Conservation (phyloP, 2,113 vertebrate genomes). For the Malurus melanocephalus region DNA sequence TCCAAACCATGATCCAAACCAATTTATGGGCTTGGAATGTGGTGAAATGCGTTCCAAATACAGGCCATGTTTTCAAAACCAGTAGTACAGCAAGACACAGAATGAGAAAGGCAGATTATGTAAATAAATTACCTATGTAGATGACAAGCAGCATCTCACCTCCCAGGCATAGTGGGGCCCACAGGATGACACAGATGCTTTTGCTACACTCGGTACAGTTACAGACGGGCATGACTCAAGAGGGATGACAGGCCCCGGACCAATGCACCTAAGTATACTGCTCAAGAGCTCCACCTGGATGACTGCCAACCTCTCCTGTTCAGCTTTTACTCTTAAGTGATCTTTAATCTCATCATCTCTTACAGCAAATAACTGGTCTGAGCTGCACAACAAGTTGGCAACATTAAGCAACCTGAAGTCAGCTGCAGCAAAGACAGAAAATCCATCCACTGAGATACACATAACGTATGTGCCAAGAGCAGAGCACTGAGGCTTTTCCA, state of each 20-base stretch:
- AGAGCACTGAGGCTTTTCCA: neutral
- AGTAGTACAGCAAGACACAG: neutral
- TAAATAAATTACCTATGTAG: neutral
- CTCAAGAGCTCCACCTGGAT: neutral
- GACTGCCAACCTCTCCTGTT: neutral
- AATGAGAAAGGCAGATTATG: neutral
- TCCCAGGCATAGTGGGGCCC: neutral
- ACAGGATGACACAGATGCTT: neutral
- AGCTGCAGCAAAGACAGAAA: neutral
- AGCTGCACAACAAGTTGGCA: neutral
- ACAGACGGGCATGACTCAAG: neutral
- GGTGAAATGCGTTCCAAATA: neutral
- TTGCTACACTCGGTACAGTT: neutral
- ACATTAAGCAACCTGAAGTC: neutral
- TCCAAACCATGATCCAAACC: neutral
- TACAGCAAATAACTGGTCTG: neutral
- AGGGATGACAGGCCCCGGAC: neutral
- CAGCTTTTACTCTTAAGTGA: neutral
- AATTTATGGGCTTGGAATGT: fast-evolving
- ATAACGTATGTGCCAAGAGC: fast-evolving
- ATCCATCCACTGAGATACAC: neutral
- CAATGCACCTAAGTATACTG: neutral
- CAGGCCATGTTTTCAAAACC: neutral
- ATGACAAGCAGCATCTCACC: neutral
- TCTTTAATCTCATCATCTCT: neutral